Evolutionary conservation across 2,797 vertebrate species (phyloP), one percentile per base, ranked within the genome.

Genomic region (Gallinago nigripennis): DNA sequence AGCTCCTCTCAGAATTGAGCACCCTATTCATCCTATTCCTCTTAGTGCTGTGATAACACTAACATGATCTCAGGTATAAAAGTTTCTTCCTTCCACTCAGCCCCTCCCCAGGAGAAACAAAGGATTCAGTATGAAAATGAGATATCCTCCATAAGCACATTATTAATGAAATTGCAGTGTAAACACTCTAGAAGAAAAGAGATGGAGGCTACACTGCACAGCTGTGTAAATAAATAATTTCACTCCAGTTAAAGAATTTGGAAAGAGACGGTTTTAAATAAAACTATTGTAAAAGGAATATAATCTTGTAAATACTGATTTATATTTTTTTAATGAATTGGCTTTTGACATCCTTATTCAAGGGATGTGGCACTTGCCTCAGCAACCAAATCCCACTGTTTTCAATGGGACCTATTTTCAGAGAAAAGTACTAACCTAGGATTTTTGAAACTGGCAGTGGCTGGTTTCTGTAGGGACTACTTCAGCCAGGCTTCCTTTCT

Each of bases 361-460:
- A 82, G 35, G 51, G 28, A 69, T 57, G 65, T 28, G 92, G 65
- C 37, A 33, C 41, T 90, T 81, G 28, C 30, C 37, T 82, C 35
- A 65, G 56, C 27, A 84, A 91, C 54, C 4, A 86, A 86, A 88
- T 84, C 56, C 43, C 35, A 58, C 41, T 70, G 39, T 72, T 93
- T 89, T 77, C 80, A 86, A 23, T 61, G 61, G 39, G 57, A 82
- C 28, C 77, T 75, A 81, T 86, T 93, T 86, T 93, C 86, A 92
- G 68, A 69, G 27, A 43, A n/a, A 61, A 79, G 37, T 35, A 87
- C 79, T 82, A 93, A 69, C 33, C 54, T 27, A 68, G 57, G 61
- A 61, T 86, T 77, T 80, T 80, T 45, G 46, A 61, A 82, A 80
- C 45, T 88, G 57, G 23, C 33, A 73, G 56, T 28, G 72, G 24